Percentiles rank a stretch among this genome's conserved stretches.
Evolutionary conservation across 1,140 invertebrate species (phyloP).

Genomic region (Wasmannia auropunctata): DNA sequence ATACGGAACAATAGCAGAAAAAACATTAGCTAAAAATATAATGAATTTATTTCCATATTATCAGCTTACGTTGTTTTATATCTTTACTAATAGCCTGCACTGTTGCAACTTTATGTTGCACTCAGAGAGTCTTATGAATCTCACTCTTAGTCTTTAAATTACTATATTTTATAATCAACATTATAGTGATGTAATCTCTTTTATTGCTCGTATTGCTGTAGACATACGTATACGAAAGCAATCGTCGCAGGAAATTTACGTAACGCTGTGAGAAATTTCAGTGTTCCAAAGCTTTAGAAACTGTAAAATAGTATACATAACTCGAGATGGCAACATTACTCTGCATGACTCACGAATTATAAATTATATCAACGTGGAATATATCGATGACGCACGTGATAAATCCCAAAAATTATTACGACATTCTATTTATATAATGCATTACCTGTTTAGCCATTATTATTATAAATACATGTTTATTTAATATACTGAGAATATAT

Average conservation of each 20-base stretch:
- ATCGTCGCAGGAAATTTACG: constrained; percentile 2
- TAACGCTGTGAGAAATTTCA: not conserved
- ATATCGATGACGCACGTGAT: not conserved
- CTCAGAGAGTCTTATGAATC: too few relatives aligned
- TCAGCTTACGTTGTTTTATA: not conserved
- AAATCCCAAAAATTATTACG: not conserved
- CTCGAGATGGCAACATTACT: not conserved
- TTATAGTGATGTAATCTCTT: constrained; percentile 3
- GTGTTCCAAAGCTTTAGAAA: not conserved
- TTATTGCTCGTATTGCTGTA: not conserved
- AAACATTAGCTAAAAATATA: not conserved
- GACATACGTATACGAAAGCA: not conserved
- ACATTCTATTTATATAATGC: not conserved
- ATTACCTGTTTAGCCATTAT: not conserved
- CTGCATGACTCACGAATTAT: not conserved
- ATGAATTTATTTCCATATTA: not conserved
- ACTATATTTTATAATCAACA: constrained; percentile 9
- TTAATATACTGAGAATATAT: not conserved
- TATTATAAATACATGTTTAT: not conserved
- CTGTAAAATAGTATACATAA: not conserved
- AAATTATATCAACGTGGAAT: not conserved
- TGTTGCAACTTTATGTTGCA: constrained; percentile 7
- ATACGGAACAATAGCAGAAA: not conserved
- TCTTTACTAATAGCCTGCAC: not conserved
- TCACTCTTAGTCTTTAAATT: not conserved